Evolutionary conservation across 2,888 invertebrate species (phyloP).

Genomic region (Aleiodes leptofemur): DNA sequence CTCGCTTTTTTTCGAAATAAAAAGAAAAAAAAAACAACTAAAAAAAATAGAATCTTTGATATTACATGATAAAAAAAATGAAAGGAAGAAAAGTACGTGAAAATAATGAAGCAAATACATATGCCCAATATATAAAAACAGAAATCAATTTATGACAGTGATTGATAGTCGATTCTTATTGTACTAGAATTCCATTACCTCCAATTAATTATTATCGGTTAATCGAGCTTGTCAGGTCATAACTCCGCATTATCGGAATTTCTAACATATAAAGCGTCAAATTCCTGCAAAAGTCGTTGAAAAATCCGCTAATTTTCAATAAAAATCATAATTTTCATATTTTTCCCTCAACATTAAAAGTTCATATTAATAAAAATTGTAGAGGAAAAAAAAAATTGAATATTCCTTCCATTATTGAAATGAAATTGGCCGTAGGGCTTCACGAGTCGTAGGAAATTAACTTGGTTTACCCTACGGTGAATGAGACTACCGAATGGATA

Average conservation of each 20-base stretch:
- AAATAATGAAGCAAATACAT: conserved; percentile 40
- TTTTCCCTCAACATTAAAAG: conserved; percentile 4
- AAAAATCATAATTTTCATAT: conserved; percentile 16
- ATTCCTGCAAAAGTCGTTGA: background rate
- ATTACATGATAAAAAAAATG: conserved; percentile 54
- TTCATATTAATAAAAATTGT: too few relatives aligned
- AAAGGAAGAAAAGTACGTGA: conserved; percentile 10
- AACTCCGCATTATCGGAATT: conserved; percentile 4
- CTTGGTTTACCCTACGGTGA: conserved; percentile 1
- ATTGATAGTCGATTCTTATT: conserved; percentile 18
- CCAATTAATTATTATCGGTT: conserved; percentile 68
- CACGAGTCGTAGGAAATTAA: conserved; percentile 16
- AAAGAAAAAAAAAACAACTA: background rate
- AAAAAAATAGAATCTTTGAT: conserved; percentile 53
- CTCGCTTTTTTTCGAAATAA: too few relatives aligned
- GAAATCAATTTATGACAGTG: conserved; percentile 41
- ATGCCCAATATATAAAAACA: conserved; percentile 45
- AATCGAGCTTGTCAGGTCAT: conserved; percentile 11
- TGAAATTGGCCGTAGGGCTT: conserved; percentile 22
- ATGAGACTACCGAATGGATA: conserved; percentile 35
- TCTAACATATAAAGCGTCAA: background rate
- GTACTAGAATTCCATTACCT: conserved; percentile 53
- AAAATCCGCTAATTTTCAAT: background rate
- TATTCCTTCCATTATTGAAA: conserved; percentile 3
- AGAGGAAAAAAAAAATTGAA: background rate